A percentile compares a stretch with the other conserved stretches of the same genome.
Evolutionary conservation across 2,113 vertebrate genomes (phyloP).

Genomic region (Carassius auratus): DNA sequence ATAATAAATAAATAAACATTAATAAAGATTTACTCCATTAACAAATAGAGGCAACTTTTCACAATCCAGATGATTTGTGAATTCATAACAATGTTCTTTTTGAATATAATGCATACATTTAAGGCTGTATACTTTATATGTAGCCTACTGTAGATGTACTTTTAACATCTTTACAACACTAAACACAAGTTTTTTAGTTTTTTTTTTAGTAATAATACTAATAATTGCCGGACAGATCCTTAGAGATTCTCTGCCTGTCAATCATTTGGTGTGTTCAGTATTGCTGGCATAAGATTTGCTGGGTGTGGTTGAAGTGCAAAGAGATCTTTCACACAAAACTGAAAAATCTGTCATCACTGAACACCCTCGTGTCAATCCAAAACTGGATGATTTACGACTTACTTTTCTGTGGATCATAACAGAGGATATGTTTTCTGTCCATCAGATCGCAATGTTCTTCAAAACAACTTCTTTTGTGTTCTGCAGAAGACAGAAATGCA

Average conservation of each 20-base stretch:
- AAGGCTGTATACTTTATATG: background rate
- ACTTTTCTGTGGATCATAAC: background rate
- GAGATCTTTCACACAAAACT: background rate
- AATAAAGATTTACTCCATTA: too few species aligned
- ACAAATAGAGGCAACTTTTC: too few species aligned
- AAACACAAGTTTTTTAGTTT: too few species aligned
- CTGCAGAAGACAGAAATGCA: background rate
- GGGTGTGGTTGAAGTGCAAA: background rate
- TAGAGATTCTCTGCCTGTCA: background rate
- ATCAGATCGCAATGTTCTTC: background rate
- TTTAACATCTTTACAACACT: too few species aligned
- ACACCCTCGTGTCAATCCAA: background rate
- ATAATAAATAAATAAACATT: too few species aligned
- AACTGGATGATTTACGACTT: background rate
- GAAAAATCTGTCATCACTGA: background rate
- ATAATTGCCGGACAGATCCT: background rate
- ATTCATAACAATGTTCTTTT: background rate
- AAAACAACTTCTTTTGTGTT: background rate
- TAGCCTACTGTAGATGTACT: background rate
- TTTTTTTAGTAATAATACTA: too few species aligned
- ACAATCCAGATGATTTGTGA: background rate
- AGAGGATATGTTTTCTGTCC: background rate
- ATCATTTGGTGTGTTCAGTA: background rate
- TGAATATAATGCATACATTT: background rate
- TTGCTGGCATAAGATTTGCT: background rate